phyloP scores from a whole-genome alignment of 2,888 invertebrate genomes.

The Lydus trimaculatus region DNA sequence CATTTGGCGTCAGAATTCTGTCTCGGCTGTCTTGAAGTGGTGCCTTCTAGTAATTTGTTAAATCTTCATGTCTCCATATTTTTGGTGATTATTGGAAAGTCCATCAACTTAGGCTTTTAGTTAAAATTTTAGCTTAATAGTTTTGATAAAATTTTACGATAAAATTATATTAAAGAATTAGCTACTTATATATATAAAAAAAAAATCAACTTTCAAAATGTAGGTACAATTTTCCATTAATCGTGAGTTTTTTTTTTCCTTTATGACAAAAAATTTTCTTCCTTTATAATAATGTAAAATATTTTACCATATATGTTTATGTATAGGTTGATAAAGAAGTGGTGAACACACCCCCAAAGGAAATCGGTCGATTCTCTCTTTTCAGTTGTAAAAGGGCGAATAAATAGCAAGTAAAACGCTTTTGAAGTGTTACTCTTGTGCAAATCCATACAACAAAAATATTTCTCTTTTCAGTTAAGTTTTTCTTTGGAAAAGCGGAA shows the following conservation, averaged over 20 bases:
- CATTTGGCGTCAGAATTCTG: conserved; percentile 28
- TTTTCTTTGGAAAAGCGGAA: neutral
- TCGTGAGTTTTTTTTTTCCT: neutral
- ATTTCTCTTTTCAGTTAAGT: conserved; percentile 20
- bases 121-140: conserved; percentile 26
- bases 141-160: conserved; percentile 26
- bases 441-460: conserved; percentile 30
- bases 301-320: neutral
- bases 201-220: neutral
- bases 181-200: too few species aligned
- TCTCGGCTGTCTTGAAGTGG: conserved; percentile 12
- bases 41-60: conserved; percentile 30
- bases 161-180: conserved; percentile 28
- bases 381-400: conserved; percentile 27
- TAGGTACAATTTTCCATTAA: neutral
- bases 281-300: neutral
- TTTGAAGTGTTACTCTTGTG: conserved; percentile 26
- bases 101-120: conserved; percentile 25
- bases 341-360: conserved; percentile 11
- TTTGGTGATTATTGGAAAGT: conserved; percentile 21
- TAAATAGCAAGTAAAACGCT: conserved; percentile 29
- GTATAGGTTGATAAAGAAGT: neutral
- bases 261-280: too few species aligned
- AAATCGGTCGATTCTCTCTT: conserved; percentile 28
- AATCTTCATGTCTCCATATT: conserved; percentile 29